A percentile compares a stretch with the other conserved stretches of the same genome.
Conservation (phyloP, 2,888 invertebrate genomes). For the Eupithecia subfuscata region DNA sequence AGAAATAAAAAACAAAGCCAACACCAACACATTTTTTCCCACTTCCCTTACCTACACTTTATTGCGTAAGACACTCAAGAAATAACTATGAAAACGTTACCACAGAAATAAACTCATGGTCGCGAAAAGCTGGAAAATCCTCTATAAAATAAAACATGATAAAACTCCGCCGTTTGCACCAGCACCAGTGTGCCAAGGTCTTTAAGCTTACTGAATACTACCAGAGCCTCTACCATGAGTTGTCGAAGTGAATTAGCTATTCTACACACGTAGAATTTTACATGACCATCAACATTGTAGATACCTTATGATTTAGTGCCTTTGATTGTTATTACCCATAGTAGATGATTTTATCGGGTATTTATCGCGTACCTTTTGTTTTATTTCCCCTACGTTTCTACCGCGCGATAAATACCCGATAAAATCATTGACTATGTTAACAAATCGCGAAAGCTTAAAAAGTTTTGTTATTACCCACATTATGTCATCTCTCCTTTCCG, state of each 20-base stretch:
- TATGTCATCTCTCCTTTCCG: background rate
- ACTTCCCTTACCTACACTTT: slow-evolving; percentile 8
- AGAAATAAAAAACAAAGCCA: slow-evolving; percentile 1
- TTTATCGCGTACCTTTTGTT: too few relatives aligned
- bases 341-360: too few relatives aligned
- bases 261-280: background rate
- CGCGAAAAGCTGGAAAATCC: slow-evolving; percentile 27
- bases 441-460: too few relatives aligned
- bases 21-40: background rate
- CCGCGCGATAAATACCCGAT: too few relatives aligned
- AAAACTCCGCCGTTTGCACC: slow-evolving; percentile 8
- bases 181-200: slow-evolving; percentile 24
- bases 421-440: too few relatives aligned
- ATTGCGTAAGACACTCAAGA: slow-evolving; percentile 24
- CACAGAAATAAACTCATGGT: slow-evolving; percentile 20
- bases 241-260: background rate
- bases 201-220: slow-evolving; percentile 17
- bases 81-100: slow-evolving; percentile 23
- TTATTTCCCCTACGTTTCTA: too few relatives aligned
- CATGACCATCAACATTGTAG: background rate
- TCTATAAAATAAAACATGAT: slow-evolving; percentile 32
- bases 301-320: background rate
- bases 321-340: too few relatives aligned
- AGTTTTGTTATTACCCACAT: background rate
- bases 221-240: background rate